Conservation (phyloP, 2,888 invertebrate genomes). For the Callinectes sapidus region DNA sequence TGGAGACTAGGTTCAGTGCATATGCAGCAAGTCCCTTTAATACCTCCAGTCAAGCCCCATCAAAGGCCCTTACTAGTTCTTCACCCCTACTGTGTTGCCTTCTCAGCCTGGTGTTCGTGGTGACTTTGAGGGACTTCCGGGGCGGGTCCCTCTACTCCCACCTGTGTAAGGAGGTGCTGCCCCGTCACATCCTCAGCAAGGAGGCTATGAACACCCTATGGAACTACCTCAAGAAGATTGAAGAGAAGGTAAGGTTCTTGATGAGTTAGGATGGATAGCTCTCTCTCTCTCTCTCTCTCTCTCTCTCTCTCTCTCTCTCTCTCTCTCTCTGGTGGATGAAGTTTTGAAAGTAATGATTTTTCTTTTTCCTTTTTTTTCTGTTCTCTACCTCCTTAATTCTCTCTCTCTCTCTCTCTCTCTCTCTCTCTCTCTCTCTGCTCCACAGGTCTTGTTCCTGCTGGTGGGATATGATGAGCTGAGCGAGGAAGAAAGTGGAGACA, state of each 20-base stretch:
- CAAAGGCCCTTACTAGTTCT: neutral
- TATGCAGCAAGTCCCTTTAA: neutral
- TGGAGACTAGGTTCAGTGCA: neutral
- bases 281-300: neutral
- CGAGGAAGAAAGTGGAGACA: conserved; percentile 75
- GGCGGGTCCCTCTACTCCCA: conserved; percentile 75
- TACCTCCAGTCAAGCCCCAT: neutral
- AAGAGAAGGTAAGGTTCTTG: conserved; percentile 71
- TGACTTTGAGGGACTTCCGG: conserved; percentile 79
- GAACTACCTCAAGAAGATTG: conserved; percentile 74
- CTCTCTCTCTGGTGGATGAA: neutral
- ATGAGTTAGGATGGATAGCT: neutral
- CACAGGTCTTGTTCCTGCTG: conserved; percentile 78
- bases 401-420: neutral
- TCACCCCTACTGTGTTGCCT: neutral
- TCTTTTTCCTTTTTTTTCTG: neutral
- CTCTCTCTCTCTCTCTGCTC: neutral
- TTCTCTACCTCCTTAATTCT: neutral
- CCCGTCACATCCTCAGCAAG: conserved; percentile 75
- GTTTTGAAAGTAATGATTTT: neutral
- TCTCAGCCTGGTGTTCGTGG: conserved; percentile 76
- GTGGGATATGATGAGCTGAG: conserved; percentile 79
- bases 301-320: neutral
- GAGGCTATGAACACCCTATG: conserved; percentile 73
- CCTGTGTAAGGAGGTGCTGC: conserved; percentile 77